These are phyloP conservation scores for Oceanodroma tethys DNA, from an alignment of 2,113 vertebrate genomes.

Conservation along the genomic window DNA sequence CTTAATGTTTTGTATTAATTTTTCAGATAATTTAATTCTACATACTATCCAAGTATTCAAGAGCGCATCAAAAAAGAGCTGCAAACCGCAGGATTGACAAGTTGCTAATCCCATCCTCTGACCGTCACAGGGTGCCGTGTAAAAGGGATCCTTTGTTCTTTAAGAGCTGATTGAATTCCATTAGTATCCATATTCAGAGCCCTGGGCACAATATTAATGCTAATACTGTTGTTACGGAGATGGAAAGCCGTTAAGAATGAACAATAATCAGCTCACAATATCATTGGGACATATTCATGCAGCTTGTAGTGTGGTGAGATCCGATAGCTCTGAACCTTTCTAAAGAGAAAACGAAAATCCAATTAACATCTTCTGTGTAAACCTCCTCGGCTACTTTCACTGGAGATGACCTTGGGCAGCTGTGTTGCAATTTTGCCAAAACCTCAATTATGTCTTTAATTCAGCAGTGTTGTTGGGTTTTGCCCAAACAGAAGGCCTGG, in stretches of 20 bases:
- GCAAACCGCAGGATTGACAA: neutral
- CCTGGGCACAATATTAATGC: slow-evolving; percentile 53
- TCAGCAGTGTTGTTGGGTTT: neutral
- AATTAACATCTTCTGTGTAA: slow-evolving; percentile 44
- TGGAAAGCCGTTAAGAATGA: slow-evolving; percentile 39
- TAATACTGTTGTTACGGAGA: slow-evolving; percentile 46
- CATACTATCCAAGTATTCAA: neutral
- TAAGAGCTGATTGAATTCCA: slow-evolving; percentile 59
- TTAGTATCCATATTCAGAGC: slow-evolving; percentile 38
- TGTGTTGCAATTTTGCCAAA: slow-evolving; percentile 46
- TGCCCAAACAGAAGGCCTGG: slow-evolving; percentile 33
- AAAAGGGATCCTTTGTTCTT: slow-evolving; percentile 59
- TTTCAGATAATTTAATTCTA: slow-evolving; percentile 47
- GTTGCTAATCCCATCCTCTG: slow-evolving; percentile 49
- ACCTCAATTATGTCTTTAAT: slow-evolving; percentile 4
- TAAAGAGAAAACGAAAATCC: slow-evolving; percentile 48
- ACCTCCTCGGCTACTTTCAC: neutral
- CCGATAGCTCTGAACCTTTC: slow-evolving; percentile 14
- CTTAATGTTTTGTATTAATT: slow-evolving; percentile 46
- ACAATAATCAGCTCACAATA: slow-evolving; percentile 62
- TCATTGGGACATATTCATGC: slow-evolving; percentile 55
- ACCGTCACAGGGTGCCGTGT: slow-evolving; percentile 5
- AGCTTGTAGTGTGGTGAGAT: slow-evolving; percentile 39
- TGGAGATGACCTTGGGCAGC: slow-evolving; percentile 48
- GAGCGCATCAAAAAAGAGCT: neutral